A percentile compares a stretch with the other conserved stretches of the same genome.
Conservation (phyloP, 2,113 vertebrate species). For the Electrona antarctica region DNA sequence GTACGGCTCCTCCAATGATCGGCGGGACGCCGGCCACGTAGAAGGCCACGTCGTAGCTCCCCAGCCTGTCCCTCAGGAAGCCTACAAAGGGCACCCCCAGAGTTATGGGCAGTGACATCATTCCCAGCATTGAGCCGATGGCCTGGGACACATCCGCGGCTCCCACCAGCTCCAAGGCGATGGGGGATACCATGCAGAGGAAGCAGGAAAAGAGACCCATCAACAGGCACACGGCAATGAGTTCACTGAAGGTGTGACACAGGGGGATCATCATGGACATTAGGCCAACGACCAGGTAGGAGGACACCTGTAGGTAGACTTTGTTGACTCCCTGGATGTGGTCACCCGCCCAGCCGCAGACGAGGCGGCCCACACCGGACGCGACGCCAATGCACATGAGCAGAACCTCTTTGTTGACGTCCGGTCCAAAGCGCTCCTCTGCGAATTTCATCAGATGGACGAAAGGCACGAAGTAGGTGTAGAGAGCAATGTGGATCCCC, state of each 20-base stretch:
- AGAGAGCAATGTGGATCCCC: conserved; percentile 92
- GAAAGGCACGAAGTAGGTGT: conserved; percentile 98
- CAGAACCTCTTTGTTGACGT: conserved; percentile 84
- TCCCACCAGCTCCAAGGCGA: conserved; percentile 95
- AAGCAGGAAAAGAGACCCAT: conserved; percentile 99
- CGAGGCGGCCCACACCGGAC: conserved; percentile 88
- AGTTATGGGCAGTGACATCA: conserved; percentile 96
- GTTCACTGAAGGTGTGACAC: conserved; percentile 85
- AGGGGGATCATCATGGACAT: conserved; percentile 99
- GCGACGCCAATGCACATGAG: conserved; percentile 93
- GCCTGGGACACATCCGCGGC: conserved; percentile 90
- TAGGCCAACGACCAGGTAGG: conserved; percentile 92
- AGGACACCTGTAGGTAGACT: conserved; percentile 93
- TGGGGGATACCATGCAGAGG: conserved; percentile 97
- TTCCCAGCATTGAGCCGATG: conserved; percentile 93
- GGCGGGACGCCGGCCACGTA: conserved; percentile 95
- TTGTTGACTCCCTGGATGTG: conserved; percentile 91
- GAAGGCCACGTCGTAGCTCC: conserved; percentile 88
- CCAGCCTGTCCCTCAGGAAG: conserved; percentile 85
- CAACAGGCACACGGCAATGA: conserved; percentile 92
- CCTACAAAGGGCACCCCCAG: conserved; percentile 95
- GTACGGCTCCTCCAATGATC: conserved; percentile 86
- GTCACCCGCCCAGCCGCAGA: conserved; percentile 92
- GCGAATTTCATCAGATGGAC: conserved; percentile 96
- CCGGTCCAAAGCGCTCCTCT: conserved; percentile 81